A percentile compares a stretch with the other conserved stretches of the same genome.
phyloP scores from a whole-genome alignment of 2,113 vertebrate species.

The Dasyurus viverrinus region DNA sequence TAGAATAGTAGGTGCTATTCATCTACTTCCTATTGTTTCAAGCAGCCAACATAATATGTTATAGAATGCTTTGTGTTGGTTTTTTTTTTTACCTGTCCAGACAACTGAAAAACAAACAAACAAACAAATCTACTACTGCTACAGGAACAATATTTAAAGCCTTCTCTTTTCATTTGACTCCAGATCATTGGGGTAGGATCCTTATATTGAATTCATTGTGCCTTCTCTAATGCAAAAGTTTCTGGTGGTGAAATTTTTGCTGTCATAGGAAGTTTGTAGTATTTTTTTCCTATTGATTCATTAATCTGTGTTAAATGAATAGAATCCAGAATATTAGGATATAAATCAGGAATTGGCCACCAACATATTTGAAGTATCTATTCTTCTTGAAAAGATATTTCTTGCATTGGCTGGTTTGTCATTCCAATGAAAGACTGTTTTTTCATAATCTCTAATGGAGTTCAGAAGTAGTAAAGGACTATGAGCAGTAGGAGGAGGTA shows the following conservation, averaged over 20 bases:
- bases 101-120: constrained; percentile 17
- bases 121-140: constrained; percentile 12
- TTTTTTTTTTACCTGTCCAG: not conserved
- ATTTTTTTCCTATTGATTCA: not conserved
- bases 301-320: not conserved
- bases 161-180: not conserved
- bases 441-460: not conserved
- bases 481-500: not conserved
- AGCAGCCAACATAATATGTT: not conserved
- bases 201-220: not conserved
- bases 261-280: not conserved
- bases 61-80: not conserved
- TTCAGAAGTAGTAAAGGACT: not conserved
- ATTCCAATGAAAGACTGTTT: not conserved
- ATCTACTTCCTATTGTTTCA: not conserved
- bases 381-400: not conserved
- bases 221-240: not conserved
- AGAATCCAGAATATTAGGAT: not conserved
- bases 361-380: not conserved
- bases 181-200: not conserved
- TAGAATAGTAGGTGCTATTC: not conserved
- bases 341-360: not conserved
- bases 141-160: constrained; percentile 16
- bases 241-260: not conserved
- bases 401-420: not conserved